Evolutionary conservation across 2,888 invertebrate genomes (phyloP), one percentile per base, ranked within the genome.

Genomic region (Flexamia atlantica): DNA sequence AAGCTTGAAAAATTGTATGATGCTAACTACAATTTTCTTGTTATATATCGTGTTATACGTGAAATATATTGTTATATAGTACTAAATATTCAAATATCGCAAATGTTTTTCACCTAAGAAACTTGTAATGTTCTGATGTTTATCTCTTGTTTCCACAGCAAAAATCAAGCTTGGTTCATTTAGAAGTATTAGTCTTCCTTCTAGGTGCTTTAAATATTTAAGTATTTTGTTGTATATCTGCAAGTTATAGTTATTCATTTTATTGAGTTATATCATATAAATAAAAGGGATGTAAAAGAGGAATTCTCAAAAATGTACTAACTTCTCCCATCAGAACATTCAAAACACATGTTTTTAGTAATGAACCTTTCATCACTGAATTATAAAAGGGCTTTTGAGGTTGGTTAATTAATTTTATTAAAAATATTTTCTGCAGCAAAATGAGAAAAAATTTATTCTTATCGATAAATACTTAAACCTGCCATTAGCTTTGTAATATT

Each of bases 21-120:
- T n/a, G n/a, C n/a, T n/a, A n/a, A n/a, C n/a, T n/a, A n/a, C n/a
- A n/a, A n/a, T n/a, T n/a, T n/a, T n/a, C n/a, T n/a, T n/a, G n/a
- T n/a, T n/a, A n/a, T n/a, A n/a, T n/a, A n/a, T n/a, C n/a, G n/a
- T n/a, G n/a, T n/a, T 23, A 23, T 7, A 57, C 3, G 57, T 57
- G 20, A 23, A 57, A 57, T 57, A 9, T 20, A 23, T 57, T 57
- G 20, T 57, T 57, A 57, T 57, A 23, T 57, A 7, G 3, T 2
- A 57, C 5, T 57, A 57, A 23, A 57, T 57, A 23, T 23, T n/a
- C n/a, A n/a, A 57, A 57, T 57, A 50, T 50, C 17, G 50, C 50
- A n/a, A 10, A 17, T 57, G 57, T 12, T 57, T 7, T 57, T 23
- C 23, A 20, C 23, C 20, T 57, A 57, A 57, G 12, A 57, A 23